These are phyloP conservation scores for Hemiscyllium ocellatum DNA, from an alignment of 2,113 vertebrate species.

Conservation along the genomic window DNA sequence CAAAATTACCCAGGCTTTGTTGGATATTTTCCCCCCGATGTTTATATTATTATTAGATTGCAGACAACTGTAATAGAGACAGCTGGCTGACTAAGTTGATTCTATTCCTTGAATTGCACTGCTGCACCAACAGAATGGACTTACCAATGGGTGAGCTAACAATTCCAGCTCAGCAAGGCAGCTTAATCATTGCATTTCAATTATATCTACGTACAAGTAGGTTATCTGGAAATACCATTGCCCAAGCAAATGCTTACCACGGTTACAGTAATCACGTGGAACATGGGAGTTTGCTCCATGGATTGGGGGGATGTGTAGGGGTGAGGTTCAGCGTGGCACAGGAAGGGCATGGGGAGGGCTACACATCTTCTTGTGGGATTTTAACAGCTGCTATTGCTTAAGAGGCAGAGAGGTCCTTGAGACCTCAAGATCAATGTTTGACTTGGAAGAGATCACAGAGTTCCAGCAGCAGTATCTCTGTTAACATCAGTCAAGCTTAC, in stretches of 20 bases:
- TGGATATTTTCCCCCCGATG: neutral
- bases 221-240: neutral
- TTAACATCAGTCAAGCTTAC: neutral
- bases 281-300: neutral
- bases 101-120: neutral
- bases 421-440: neutral
- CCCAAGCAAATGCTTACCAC: neutral
- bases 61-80: neutral
- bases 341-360: neutral
- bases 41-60: neutral
- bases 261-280: neutral
- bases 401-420: no score
- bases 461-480: neutral
- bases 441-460: neutral
- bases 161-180: neutral
- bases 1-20: neutral
- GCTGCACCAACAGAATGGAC: neutral
- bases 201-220: neutral
- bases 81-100: neutral
- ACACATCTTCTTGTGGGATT: neutral
- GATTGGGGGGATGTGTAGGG: neutral
- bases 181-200: neutral
- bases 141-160: neutral
- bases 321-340: neutral
- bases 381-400: neutral